These are phyloP conservation scores for Drosophila obscura DNA, from an alignment of 1,140 invertebrate genomes.

Conservation along the genomic window DNA sequence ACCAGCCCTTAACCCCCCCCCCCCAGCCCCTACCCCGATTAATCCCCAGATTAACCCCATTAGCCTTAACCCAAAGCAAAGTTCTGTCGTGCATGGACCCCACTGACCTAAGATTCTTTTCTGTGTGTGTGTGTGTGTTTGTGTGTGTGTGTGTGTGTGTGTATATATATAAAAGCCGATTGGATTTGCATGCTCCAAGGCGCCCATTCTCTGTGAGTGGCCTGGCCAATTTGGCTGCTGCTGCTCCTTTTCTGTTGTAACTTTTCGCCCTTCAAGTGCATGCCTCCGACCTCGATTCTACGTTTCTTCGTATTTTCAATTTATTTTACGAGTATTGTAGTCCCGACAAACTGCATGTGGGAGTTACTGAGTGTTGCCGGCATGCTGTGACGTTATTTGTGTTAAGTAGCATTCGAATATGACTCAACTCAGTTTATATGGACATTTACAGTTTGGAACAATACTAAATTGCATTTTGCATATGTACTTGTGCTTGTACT, in stretches of 20 bases:
- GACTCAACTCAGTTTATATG: slow-evolving; percentile 53
- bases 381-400: slow-evolving; percentile 34
- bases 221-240: not conserved
- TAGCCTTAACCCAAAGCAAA: too few relatives aligned
- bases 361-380: slow-evolving; percentile 12
- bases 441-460: slow-evolving; percentile 72
- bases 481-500: slow-evolving; percentile 3
- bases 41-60: slow-evolving; percentile 5
- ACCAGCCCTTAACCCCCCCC: not conserved
- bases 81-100: slow-evolving; percentile 8
- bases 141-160: too few relatives aligned
- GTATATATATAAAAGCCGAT: slow-evolving; percentile 11
- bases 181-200: slow-evolving; percentile 65
- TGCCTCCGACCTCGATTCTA: not conserved
- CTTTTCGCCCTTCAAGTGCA: slow-evolving; percentile 16
- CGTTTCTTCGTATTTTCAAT: slow-evolving; percentile 1
- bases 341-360: too few relatives aligned
- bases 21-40: too few relatives aligned
- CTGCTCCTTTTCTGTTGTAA: slow-evolving; percentile 36
- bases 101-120: slow-evolving; percentile 2
- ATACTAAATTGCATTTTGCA: slow-evolving; percentile 52
- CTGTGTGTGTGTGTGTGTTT: not conserved
- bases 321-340: too few relatives aligned
- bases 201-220: not conserved
- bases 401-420: slow-evolving; percentile 30